Evolutionary conservation across 2,113 vertebrate species (phyloP), one percentile per base, ranked within the genome.

Genomic region (Neotragus pygmaeus): DNA sequence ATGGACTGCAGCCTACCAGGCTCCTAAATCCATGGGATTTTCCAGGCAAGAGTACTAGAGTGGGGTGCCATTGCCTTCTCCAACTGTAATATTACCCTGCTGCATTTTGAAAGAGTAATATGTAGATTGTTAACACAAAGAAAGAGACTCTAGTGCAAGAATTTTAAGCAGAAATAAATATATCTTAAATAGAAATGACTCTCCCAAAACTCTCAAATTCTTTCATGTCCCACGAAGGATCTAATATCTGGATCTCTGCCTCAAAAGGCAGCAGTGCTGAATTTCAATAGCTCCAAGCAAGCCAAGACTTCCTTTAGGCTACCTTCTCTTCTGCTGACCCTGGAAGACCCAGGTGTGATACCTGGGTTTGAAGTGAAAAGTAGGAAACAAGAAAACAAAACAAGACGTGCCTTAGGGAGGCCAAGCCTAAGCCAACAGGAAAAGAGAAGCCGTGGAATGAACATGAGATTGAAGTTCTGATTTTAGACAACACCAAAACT

Each of bases 81-180:
- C 27, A 75, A 8, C 5, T 33, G 81, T 23, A 92, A 77, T 73
- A 11, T 16, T 16, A 55, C 43, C 73, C 57, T 39, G 36, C 13
- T 92, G 27, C 21, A 93, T 92, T 90, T 87, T 77, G 33, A 88
- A 96, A 86, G 49, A 47, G 13, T 91, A 51, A 43, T 36, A 81
- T 15, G 1, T 28, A 80, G 1, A 3, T 62, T 64, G 25, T 78
- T 58, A 47, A 28, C 9, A 33, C 77, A 49, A 82, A 91, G 28
- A 2, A 80, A 33, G 49, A 88, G 27, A 55, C 2, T 13, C 19
- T 5, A 4, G 9, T 21, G 45, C 6, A 92, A 66, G 9, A 81
- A 36, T 77, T 93, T 81, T 85, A 78, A 77, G 36, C 53, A 95
- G 33, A 64, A 83, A 70, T 51, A 49, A 25, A 55, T 1, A 3